Evolutionary conservation across 1,140 invertebrate genomes (phyloP), one percentile per base, ranked within the genome.

Genomic region (Drosophila nannoptera): DNA sequence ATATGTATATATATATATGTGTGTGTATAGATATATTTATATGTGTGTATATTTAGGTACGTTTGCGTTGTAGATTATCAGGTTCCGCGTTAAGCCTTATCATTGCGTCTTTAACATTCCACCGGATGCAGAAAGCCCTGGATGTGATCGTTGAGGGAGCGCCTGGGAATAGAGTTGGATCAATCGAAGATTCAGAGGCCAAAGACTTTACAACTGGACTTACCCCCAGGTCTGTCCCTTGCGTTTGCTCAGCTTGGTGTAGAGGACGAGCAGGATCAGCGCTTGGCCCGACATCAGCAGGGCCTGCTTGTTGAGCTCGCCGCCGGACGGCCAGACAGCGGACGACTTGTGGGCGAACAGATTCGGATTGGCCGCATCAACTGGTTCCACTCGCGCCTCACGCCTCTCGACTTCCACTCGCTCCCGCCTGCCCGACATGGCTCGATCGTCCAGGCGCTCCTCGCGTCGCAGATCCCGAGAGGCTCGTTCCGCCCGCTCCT

Each of bases 191-290:
- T 22, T 22, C 22, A 3, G 22, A 22, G 22, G 22, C 22, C 1
- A 22, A 22, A 22, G 22, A 3, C 22, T 2, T 22, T 22, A 22
- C 22, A 22, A 3, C 1, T 22, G 1, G 22, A 35, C 73, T 54
- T 49, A 83, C 80, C 76, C 22, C 65, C 2, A 84, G 29, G 2
- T 36, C 12, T 53, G 40, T 12, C 76, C 80, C 29, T 82, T 82
- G 14, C 48, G 50, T 9, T 55, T 61, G 33, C 46, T 80, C 5
- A 73, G 63, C 29, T 73, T 83, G 12, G 68, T 45, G 49, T 84
- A 83, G 11, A 83, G 65, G 0, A 74, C 40, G 7, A 77, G 45
- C 43, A 83, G 35, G 5, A 83, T 43, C 9, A 83, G 45, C 22
- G 74, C 49, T 29, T 83, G 80, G 2, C 59, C 66, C 22, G 69